Percentiles rank a stretch among this genome's conserved stretches.
Conservation (phyloP, 1,140 invertebrate species). For the Drosophila kepulauana region DNA sequence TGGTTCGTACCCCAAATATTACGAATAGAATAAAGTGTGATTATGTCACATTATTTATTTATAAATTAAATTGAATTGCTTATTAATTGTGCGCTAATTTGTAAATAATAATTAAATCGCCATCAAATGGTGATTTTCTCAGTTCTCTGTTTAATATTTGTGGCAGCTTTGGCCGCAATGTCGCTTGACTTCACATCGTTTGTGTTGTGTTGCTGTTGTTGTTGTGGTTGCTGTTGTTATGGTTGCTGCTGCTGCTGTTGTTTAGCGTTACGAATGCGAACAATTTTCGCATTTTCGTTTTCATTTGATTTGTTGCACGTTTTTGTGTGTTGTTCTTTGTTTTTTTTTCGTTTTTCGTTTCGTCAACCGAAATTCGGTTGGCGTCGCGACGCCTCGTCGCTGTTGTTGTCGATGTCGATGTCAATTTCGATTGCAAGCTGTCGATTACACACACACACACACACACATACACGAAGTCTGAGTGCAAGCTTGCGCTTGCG, state of each 20-base stretch:
- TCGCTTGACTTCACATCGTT: too few relatives aligned
- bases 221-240: neutral
- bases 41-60: too few relatives aligned
- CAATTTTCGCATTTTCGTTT: constrained; percentile 46
- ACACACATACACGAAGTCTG: constrained; percentile 4
- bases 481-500: constrained; percentile 38
- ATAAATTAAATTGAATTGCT: too few relatives aligned
- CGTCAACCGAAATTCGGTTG: constrained; percentile 32
- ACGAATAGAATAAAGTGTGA: too few relatives aligned
- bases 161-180: too few relatives aligned
- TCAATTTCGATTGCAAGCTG: constrained; percentile 30
- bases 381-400: too few relatives aligned
- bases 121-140: too few relatives aligned
- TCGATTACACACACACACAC: constrained; percentile 36
- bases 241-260: neutral
- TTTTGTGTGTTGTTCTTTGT: constrained; percentile 37
- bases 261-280: neutral
- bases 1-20: too few relatives aligned
- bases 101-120: too few relatives aligned
- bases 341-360: constrained; percentile 33
- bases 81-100: too few relatives aligned
- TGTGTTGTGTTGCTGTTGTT: too few relatives aligned
- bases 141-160: too few relatives aligned
- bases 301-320: constrained; percentile 49
- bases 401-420: constrained; percentile 24